Base-by-base conservation (phyloP, 2,888 invertebrate species). In the Netelia inedita region DNA sequence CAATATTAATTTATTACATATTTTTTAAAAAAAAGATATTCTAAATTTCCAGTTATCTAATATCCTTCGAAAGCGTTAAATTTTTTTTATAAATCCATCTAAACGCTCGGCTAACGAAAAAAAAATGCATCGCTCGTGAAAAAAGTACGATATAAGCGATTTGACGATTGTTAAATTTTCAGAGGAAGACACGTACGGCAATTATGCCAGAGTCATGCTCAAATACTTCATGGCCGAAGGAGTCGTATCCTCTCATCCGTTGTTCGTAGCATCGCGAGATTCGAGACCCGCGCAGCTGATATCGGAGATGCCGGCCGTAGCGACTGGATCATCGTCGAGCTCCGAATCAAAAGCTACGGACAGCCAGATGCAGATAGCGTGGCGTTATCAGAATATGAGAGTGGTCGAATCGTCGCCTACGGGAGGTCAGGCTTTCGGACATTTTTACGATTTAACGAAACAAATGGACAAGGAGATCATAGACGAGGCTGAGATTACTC, bases 191-290 rank as follows among this genome's bases (percentile, higher is more conserved):
- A 95, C 95, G 5, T 95, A 96, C 92, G 96, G 96, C 9, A 96
- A 95, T 83, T 98, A 98, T 93, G 96, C 98, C 72, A 96, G 96
- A 92, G 95, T 98, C 69, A 94, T 98, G 89, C 94, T 96, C 21
- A 98, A 97, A 93, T 98, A 98, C 93, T 98, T 97, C 90, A 94
- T 98, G 87, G 97, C 98, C n/a, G 98, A 98, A 94, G 98, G 98
- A 55, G 94, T 98, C 19, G 95, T 96, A 28, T 96, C 96, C 86
- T 95, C 96, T 53, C 98, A 98, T 94, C 94, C 95, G 35, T 91
- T 97, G 35, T 95, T 97, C 85, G 92, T 98, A 84, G 97, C 96
- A 79, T 97, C 97, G 88, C 95, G 96, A 89, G 97, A 98, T 94
- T 95, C 95, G 80, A 95, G 96, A 91, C 96, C 97, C 23, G 92